Evolutionary conservation across 2,113 vertebrate species (phyloP), one percentile per base, ranked within the genome.

Genomic region (Galbula dea): DNA sequence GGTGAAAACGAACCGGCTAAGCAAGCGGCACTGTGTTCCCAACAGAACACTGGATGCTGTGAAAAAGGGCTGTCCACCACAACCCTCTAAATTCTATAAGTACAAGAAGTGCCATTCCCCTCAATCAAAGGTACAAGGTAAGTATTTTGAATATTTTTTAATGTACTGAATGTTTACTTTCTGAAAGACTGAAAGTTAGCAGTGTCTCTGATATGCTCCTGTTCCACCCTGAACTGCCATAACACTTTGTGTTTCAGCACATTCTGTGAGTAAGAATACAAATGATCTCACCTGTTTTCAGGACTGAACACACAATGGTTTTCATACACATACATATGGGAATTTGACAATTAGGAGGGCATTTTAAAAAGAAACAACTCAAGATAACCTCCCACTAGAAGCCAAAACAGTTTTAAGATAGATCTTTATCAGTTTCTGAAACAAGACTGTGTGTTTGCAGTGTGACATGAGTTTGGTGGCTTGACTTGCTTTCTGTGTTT

Each of bases 61-160:
- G 23, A 96, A 79, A 49, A 96, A 93, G 73, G 90, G 86, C 54
- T 74, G 17, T 21, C 76, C 11, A 29, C 59, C 68, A 32, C 75
- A 87, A 14, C 19, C 20, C 11, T 30, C 13, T 39, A 90, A 61
- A 34, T 59, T 26, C 22, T 58, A 51, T 20, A 67, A 94, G 41
- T 13, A 12, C 14, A 58, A 81, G 62, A 96, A 89, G 52, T 83
- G 63, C 22, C 46, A 52, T 36, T 89, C 45, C 45, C 17, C 83
- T 62, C 86, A 88, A 16, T 65, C 82, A 17, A 96, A 82, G 54
- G 72, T 21, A 54, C 73, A 96, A 96, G 98, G 98, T 98, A 94
- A 97, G 16, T 46, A 27, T 55, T 43, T 37, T 5, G 14, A 71
- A 26, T 73, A 48, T 46, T 54, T 72, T 58, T 65, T 11, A 71